Conservation (phyloP, 2,888 invertebrate genomes). For the Dysmachus trigonus region DNA sequence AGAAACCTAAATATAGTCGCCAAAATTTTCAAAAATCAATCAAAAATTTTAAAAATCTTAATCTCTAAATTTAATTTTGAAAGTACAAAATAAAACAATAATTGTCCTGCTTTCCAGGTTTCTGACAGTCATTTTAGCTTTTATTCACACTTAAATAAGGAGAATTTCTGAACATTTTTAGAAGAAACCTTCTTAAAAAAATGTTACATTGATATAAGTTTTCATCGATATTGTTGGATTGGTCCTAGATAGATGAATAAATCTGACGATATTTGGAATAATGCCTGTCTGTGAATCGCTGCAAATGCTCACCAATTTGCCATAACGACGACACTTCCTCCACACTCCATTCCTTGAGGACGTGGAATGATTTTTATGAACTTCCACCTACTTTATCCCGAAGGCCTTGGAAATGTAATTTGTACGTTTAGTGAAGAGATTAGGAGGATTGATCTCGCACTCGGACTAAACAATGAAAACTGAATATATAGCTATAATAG, state of each 20-base stretch:
- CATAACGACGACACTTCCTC: background rate
- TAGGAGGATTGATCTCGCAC: background rate
- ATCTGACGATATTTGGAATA: background rate
- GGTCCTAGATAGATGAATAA: background rate
- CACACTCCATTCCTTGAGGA: background rate
- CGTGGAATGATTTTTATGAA: background rate
- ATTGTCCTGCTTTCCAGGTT: too few relatives aligned
- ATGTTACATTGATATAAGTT: background rate
- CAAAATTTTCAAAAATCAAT: too few relatives aligned
- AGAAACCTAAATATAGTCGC: too few relatives aligned
- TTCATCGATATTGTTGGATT: background rate
- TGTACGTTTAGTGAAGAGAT: background rate
- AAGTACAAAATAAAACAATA: too few relatives aligned
- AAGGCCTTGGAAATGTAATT: background rate
- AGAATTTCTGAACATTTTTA: background rate
- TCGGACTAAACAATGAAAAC: background rate
- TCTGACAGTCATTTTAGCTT: too few relatives aligned
- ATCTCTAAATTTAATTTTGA: too few relatives aligned
- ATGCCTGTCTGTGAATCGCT: background rate
- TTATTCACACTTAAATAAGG: background rate
- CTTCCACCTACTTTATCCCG: background rate
- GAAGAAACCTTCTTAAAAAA: background rate
- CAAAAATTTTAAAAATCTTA: too few relatives aligned
- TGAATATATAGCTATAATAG: background rate
- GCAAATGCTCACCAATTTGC: background rate